These are phyloP conservation scores for Bolinopsis microptera DNA, from an alignment of 37 sponge, comb jelly and placozoan genomes.

Conservation along the genomic window DNA sequence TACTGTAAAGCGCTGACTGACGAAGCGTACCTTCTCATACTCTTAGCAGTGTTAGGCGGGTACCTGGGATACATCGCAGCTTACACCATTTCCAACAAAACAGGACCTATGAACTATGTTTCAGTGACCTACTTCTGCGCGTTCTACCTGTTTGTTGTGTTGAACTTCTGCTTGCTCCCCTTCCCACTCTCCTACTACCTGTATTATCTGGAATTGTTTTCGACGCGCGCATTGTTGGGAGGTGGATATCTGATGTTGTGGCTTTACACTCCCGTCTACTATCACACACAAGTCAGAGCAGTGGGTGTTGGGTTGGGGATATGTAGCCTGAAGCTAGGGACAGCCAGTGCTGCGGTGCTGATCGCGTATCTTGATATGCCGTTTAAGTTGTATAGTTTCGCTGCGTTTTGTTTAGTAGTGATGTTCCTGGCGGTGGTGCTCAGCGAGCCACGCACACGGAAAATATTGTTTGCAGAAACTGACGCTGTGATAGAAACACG, in stretches of 20 bases:
- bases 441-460: background rate
- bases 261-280: slow-evolving; percentile 42
- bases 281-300: slow-evolving; percentile 38
- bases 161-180: slow-evolving; percentile 26
- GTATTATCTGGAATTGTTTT: background rate
- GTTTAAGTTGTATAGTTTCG: slow-evolving; percentile 5
- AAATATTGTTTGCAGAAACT: background rate
- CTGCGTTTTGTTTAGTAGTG: background rate
- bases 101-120: slow-evolving; percentile 22
- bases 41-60: background rate
- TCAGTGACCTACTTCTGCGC: background rate
- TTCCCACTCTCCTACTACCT: background rate
- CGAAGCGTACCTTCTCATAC: background rate
- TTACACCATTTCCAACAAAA: background rate
- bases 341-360: background rate
- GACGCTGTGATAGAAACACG: background rate
- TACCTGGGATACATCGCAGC: background rate
- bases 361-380: background rate
- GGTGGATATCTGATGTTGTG: background rate
- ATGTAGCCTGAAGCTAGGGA: background rate
- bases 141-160: background rate
- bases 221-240: background rate
- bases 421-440: background rate
- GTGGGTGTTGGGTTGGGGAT: slow-evolving; percentile 9
- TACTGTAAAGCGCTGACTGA: background rate